Percentiles rank a stretch among this genome's conserved stretches.
These are phyloP conservation scores for Amphiduros pacificus DNA, from an alignment of 2,888 invertebrate species.

Conservation along the genomic window DNA sequence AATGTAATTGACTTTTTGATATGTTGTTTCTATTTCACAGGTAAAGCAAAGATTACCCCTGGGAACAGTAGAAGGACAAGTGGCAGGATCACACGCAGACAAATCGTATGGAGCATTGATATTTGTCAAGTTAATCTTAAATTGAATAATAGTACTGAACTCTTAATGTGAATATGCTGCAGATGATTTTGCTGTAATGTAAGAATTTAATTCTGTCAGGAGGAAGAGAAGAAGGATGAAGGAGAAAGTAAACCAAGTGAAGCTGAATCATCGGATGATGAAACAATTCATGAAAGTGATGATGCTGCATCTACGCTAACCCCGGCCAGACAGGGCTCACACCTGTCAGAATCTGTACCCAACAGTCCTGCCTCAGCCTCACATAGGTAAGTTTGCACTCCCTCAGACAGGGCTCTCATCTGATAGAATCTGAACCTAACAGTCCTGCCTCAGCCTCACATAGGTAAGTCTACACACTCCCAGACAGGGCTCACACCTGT, in stretches of 20 bases:
- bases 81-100: no score
- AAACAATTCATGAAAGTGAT: constrained; percentile 37
- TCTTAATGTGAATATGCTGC: not conserved
- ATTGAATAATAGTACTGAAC: not conserved
- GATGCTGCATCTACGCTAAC: constrained; percentile 26
- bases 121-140: no score
- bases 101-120: no score
- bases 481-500: constrained; percentile 25
- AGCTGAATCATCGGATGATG: constrained; percentile 52
- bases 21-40: no score
- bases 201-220: no score
- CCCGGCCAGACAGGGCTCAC: constrained; percentile 1
- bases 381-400: constrained; percentile 8
- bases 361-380: constrained; percentile 63
- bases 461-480: constrained; percentile 3
- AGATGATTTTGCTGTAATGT: no score
- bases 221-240: constrained; percentile 40
- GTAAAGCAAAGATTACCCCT: no score
- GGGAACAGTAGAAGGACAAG: no score
- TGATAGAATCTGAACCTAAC: constrained; percentile 69
- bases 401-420: constrained; percentile 12
- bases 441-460: constrained; percentile 59
- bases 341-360: constrained; percentile 67
- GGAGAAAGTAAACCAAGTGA: constrained; percentile 46
- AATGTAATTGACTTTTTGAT: no score